Evolutionary conservation across 2,888 invertebrate genomes (phyloP).

Genomic region (Syrphus vitripennis): DNA sequence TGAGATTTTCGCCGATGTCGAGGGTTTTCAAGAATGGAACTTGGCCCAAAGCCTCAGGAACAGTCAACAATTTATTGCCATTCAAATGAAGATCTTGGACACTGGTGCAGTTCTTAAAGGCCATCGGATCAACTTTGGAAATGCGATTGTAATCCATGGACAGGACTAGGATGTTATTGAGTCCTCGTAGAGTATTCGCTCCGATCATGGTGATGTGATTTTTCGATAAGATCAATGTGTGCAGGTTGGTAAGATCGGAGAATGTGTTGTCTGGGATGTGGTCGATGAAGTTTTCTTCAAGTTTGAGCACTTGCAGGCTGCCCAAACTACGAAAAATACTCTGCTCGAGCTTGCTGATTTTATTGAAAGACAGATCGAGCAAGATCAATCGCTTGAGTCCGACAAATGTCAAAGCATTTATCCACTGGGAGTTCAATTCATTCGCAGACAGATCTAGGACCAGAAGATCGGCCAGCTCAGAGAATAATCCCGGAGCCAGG

Average conservation of each 20-base stretch:
- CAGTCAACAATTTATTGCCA: conserved; percentile 90
- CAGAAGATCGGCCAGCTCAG: conserved; percentile 89
- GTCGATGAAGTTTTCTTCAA: conserved; percentile 92
- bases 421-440: conserved; percentile 92
- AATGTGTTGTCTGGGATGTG: conserved; percentile 93
- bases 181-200: conserved; percentile 91
- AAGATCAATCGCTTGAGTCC: conserved; percentile 93
- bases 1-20: conserved; percentile 95
- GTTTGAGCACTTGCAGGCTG: conserved; percentile 91
- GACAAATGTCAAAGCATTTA: conserved; percentile 91
- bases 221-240: conserved; percentile 92
- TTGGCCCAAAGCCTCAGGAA: conserved; percentile 91
- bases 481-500: conserved; percentile 91
- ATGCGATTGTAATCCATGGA: conserved; percentile 93
- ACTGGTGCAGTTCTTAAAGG: conserved; percentile 93
- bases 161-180: conserved; percentile 91
- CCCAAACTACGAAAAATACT: conserved; percentile 92
- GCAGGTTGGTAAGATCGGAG: conserved; percentile 93
- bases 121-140: conserved; percentile 90
- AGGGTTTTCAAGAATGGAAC: conserved; percentile 92
- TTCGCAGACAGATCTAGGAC: conserved; percentile 92
- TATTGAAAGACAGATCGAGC: conserved; percentile 92
- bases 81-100: conserved; percentile 95
- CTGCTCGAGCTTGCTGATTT: conserved; percentile 91
- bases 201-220: conserved; percentile 92